These are phyloP conservation scores for Artemia sinica DNA, from an alignment of 2,888 invertebrate species.

Conservation along the genomic window DNA sequence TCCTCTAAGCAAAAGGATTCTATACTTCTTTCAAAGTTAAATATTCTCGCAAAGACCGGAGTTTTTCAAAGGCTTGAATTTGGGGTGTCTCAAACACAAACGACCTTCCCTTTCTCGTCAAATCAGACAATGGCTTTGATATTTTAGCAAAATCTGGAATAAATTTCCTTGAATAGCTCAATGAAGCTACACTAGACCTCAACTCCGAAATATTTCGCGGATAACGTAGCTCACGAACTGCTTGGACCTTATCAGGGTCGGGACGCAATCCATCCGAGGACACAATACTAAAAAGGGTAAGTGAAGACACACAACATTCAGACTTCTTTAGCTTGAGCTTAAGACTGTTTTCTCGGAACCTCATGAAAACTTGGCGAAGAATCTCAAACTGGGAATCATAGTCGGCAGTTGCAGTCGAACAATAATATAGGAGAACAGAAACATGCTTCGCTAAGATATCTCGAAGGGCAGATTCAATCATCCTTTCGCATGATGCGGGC, in stretches of 20 bases:
- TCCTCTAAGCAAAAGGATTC: no score
- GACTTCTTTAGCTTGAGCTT: not conserved
- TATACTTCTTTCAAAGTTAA: no score
- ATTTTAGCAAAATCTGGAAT: no score
- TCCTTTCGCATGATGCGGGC: no score
- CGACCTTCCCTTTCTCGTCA: not conserved
- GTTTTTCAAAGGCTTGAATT: not conserved
- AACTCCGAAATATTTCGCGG: no score
- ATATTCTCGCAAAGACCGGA: not conserved
- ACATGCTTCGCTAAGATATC: no score
- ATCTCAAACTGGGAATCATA: no score
- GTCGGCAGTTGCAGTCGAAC: no score
- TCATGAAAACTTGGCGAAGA: not conserved
- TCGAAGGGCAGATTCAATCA: no score
- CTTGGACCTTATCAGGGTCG: conserved; percentile 1
- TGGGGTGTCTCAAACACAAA: not conserved
- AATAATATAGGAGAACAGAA: no score
- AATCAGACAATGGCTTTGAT: no score
- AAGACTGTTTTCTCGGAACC: not conserved
- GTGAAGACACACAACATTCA: not conserved
- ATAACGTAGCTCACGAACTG: not conserved
- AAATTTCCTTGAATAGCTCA: conserved; percentile 5
- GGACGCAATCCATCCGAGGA: not conserved
- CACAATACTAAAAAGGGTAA: not conserved
- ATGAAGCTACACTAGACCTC: not conserved